These are phyloP conservation scores for Zaprionus tsacasi DNA, from an alignment of 1,140 invertebrate genomes.

Conservation along the genomic window DNA sequence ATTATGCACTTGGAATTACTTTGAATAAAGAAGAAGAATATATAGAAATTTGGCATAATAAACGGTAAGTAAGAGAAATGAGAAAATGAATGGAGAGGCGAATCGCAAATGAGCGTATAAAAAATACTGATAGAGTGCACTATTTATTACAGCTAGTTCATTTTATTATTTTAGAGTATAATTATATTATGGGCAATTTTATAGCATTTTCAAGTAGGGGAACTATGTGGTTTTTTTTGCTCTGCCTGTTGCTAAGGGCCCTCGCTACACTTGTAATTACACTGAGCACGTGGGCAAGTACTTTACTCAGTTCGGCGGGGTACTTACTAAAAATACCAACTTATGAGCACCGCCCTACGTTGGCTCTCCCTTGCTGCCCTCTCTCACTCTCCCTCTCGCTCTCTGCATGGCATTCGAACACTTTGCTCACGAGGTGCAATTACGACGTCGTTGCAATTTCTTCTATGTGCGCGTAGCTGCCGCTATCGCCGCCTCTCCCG, in stretches of 20 bases:
- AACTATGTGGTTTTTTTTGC: not conserved
- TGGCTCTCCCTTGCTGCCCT: not conserved
- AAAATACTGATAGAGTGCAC: too few relatives aligned
- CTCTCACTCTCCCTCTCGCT: not conserved
- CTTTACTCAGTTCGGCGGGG: not conserved
- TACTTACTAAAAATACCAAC: conserved; percentile 22
- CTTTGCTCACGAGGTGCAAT: conserved; percentile 47
- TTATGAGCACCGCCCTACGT: conserved; percentile 17
- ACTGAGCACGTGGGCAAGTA: not conserved
- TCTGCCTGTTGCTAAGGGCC: not conserved
- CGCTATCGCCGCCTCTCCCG: conserved; percentile 46
- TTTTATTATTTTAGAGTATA: too few relatives aligned
- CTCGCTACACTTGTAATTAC: not conserved
- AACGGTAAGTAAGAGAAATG: not conserved
- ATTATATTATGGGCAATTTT: too few relatives aligned
- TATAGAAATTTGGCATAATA: not conserved
- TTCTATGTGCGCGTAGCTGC: conserved; percentile 74
- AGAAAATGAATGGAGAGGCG: not conserved
- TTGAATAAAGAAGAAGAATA: not conserved
- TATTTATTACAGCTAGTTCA: too few relatives aligned
- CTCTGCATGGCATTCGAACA: not conserved
- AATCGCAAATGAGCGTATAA: too few relatives aligned
- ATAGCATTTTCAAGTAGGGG: not conserved
- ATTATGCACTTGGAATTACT: not conserved
- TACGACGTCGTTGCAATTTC: conserved; percentile 71